These are phyloP conservation scores for Tholera decimalis DNA, from an alignment of 2,888 invertebrate species.

Conservation along the genomic window DNA sequence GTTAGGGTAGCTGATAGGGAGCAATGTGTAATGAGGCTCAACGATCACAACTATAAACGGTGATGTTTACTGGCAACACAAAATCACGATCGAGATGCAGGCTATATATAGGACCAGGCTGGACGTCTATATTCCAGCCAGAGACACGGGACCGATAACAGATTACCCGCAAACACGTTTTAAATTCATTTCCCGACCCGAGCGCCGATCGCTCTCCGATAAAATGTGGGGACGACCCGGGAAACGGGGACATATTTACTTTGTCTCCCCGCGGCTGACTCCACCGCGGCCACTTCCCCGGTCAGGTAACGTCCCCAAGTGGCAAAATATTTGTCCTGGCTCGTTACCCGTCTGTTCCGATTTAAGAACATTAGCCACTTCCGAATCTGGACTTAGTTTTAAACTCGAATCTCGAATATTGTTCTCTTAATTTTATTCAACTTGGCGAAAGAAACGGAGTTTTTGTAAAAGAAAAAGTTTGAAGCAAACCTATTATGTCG, in stretches of 20 bases:
- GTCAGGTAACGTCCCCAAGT: conserved; percentile 89
- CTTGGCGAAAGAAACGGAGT: conserved; percentile 44
- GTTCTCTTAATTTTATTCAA: conserved; percentile 58
- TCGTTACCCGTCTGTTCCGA: conserved; percentile 87
- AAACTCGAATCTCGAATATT: conserved; percentile 67
- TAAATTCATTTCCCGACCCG: conserved; percentile 91
- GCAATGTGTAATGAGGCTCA: conserved; percentile 43
- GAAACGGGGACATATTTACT: conserved; percentile 91
- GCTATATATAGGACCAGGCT: conserved; percentile 80
- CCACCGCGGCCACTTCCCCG: conserved; percentile 88
- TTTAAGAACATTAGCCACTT: conserved; percentile 86
- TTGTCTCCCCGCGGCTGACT: conserved; percentile 86
- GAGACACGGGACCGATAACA: conserved; percentile 92
- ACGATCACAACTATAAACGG: conserved; percentile 59
- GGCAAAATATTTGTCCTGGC: conserved; percentile 90
- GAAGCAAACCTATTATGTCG: conserved; percentile 45
- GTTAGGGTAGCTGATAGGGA: conserved; percentile 35
- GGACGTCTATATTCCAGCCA: conserved; percentile 89
- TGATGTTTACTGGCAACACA: conserved; percentile 68
- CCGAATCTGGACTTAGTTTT: conserved; percentile 76
- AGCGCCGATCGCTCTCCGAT: conserved; percentile 90
- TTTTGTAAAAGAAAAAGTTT: conserved; percentile 56
- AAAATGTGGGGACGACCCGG: conserved; percentile 90
- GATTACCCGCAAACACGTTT: conserved; percentile 92
- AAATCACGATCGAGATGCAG: conserved; percentile 85